phyloP scores from a whole-genome alignment of 2,797 vertebrate species.

The Percopsis omiscomaycus region DNA sequence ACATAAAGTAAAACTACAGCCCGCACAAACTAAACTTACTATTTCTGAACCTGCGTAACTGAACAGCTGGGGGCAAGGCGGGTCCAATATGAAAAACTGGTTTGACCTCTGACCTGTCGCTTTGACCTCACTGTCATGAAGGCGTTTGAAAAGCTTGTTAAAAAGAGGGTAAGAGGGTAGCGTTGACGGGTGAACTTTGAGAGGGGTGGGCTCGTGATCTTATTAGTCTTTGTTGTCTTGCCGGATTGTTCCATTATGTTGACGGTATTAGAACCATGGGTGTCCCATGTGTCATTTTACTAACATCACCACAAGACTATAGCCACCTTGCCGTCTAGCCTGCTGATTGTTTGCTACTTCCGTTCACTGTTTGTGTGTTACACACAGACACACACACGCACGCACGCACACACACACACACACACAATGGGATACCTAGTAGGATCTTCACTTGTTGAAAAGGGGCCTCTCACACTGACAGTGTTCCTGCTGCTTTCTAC shows the following conservation, averaged over 20 bases:
- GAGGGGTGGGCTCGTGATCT: no score
- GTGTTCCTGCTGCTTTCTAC: slow-evolving; percentile 87
- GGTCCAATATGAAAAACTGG: background rate
- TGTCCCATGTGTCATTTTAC: no score
- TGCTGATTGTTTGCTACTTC: no score
- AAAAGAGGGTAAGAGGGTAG: background rate
- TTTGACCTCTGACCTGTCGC: background rate
- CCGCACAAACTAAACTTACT: slow-evolving; percentile 22
- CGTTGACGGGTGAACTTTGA: no score
- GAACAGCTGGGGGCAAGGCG: slow-evolving; percentile 1
- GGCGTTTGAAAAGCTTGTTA: background rate
- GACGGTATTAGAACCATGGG: no score
- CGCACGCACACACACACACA: slow-evolving; percentile 1
- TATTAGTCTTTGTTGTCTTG: no score
- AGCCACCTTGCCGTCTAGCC: no score
- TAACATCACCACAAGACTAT: no score
- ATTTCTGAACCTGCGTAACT: slow-evolving; percentile 14
- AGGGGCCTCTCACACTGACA: slow-evolving; percentile 81
- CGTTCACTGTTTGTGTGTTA: background rate
- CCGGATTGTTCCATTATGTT: no score
- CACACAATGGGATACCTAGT: slow-evolving; percentile 77
- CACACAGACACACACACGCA: background rate
- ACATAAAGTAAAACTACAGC: slow-evolving; percentile 36
- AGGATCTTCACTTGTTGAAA: slow-evolving; percentile 86
- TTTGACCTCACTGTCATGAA: background rate